Conservation (phyloP, 1,140 invertebrate genomes). For the Propsilocerus akamusi region DNA sequence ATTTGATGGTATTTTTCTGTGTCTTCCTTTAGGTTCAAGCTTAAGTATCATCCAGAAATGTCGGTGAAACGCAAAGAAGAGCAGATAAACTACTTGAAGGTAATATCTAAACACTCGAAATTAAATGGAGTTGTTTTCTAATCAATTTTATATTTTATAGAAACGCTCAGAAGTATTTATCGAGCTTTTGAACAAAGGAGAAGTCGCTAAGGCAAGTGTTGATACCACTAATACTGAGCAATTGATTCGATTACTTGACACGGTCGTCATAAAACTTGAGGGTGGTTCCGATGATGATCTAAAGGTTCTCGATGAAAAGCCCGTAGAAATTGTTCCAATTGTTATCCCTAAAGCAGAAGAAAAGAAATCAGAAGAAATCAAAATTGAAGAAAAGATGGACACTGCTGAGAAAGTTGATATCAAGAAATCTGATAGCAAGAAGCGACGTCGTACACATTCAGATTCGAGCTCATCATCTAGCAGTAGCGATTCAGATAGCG, state of each 20-base stretch:
- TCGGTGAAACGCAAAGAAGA: constrained; percentile 80
- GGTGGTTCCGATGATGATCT: constrained; percentile 92
- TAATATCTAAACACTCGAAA: constrained; percentile 22
- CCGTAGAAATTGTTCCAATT: constrained; percentile 15
- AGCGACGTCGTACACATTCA: not conserved
- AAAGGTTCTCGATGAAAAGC: constrained; percentile 54
- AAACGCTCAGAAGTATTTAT: constrained; percentile 80
- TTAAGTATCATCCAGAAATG: constrained; percentile 97
- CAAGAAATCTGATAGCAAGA: constrained; percentile 1
- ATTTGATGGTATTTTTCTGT: constrained; percentile 9
- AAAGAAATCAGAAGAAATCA: constrained; percentile 10
- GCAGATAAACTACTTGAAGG: constrained; percentile 63
- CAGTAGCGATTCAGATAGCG: not conserved
- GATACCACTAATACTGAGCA: constrained; percentile 78
- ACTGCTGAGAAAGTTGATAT: constrained; percentile 10
- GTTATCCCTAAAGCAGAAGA: constrained; percentile 14
- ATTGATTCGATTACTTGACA: constrained; percentile 78
- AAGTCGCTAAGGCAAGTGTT: constrained; percentile 59
- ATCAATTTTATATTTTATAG: constrained; percentile 26
- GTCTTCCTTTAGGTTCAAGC: constrained; percentile 72
- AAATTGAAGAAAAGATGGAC: constrained; percentile 15
- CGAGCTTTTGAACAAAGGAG: constrained; percentile 56
- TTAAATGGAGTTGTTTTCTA: not conserved
- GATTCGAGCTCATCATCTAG: not conserved
- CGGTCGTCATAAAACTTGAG: constrained; percentile 92